Evolutionary conservation across 2,113 vertebrate species (phyloP).

Genomic region (Helogale parvula): DNA sequence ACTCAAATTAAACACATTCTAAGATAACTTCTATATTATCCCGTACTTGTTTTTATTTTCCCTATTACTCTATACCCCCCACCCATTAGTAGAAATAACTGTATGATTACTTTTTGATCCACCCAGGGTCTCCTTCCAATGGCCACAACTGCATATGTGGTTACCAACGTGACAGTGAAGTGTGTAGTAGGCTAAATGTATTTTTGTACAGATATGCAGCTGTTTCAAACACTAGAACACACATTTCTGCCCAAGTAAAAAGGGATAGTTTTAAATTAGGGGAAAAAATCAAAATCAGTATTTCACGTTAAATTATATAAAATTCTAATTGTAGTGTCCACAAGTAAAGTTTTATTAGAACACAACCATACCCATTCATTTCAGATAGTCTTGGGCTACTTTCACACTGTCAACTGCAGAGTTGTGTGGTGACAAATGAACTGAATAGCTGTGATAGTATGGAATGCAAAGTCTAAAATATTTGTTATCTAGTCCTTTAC

Average conservation of each 20-base stretch:
- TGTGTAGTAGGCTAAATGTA: background rate
- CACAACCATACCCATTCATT: background rate
- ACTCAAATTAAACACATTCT: background rate
- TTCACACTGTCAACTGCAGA: background rate
- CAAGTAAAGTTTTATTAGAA: background rate
- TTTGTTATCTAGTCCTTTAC: background rate
- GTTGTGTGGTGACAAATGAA: background rate
- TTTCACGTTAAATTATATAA: background rate
- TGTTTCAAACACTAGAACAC: background rate
- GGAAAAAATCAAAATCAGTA: background rate
- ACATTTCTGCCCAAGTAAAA: background rate
- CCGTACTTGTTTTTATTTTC: background rate
- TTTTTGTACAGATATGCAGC: background rate
- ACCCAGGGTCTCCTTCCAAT: background rate
- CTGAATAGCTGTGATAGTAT: background rate
- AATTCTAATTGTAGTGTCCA: background rate
- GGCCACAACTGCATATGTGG: background rate
- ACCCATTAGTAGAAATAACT: background rate
- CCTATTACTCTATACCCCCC: background rate
- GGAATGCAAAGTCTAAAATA: background rate
- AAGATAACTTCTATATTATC: background rate
- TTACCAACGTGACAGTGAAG: background rate
- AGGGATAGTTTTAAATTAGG: background rate
- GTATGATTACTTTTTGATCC: background rate
- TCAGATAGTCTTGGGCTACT: background rate